A percentile compares a stretch with the other conserved stretches of the same genome.
Evolutionary conservation across 2,113 vertebrate species (phyloP).

Genomic region (Oxygymnocypris stewartii): DNA sequence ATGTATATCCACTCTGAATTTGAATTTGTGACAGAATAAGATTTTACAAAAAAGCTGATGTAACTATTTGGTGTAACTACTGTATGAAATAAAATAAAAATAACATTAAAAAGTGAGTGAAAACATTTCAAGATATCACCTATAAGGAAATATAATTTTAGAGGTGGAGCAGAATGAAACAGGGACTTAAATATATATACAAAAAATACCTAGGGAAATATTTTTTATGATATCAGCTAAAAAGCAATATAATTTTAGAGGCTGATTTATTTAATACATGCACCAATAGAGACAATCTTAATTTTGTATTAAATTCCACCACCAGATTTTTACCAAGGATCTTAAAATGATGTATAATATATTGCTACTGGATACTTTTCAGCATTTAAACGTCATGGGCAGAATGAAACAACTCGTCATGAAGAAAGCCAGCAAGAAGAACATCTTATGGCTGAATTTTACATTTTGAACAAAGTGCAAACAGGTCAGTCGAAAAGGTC

Average conservation of each 20-base stretch:
- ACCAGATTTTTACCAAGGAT: background rate
- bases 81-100: background rate
- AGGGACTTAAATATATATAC: background rate
- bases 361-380: background rate
- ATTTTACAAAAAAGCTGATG: too few species aligned
- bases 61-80: too few species aligned
- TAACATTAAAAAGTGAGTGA: too few species aligned
- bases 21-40: background rate
- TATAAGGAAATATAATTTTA: too few species aligned
- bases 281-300: background rate
- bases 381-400: background rate
- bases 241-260: background rate
- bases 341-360: background rate
- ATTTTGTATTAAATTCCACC: background rate
- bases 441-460: background rate
- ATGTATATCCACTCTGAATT: background rate
- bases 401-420: background rate
- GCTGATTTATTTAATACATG: background rate
- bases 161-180: too few species aligned
- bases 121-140: too few species aligned
- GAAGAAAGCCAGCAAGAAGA: background rate
- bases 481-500: slow-evolving; percentile 2
- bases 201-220: too few species aligned
- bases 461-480: background rate
- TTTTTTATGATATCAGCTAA: background rate